Evolutionary conservation across 2,888 invertebrate genomes (phyloP).

Genomic region (Torymus tubicola): DNA sequence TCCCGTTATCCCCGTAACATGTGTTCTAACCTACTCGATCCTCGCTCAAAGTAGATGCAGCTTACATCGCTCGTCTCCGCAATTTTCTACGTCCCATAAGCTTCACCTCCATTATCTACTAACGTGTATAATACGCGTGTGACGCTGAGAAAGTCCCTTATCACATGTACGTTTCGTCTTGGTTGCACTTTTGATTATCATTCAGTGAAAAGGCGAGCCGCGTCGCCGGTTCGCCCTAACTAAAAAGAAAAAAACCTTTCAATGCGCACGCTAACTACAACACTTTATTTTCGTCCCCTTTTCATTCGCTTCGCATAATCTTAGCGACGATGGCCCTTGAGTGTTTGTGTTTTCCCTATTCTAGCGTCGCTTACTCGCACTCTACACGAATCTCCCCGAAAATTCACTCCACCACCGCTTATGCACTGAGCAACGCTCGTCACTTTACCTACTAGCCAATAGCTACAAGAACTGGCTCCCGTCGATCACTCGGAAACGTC

Average conservation of each 20-base stretch:
- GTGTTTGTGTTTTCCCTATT: neutral
- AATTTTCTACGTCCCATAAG: neutral
- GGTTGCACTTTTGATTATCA: constrained; percentile 59
- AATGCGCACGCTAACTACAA: constrained; percentile 20
- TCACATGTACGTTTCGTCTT: constrained; percentile 57
- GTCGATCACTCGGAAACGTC: constrained; percentile 16
- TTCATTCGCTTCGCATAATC: constrained; percentile 20
- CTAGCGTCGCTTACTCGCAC: constrained; percentile 23
- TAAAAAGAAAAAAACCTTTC: constrained; percentile 13
- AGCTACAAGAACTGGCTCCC: constrained; percentile 31
- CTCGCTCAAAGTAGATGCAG: constrained; percentile 12
- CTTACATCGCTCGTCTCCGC: constrained; percentile 7
- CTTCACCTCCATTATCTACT: constrained; percentile 32
- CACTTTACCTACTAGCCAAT: neutral
- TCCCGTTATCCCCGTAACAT: constrained; percentile 23
- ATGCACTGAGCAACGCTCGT: neutral
- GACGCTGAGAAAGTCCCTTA: constrained; percentile 44
- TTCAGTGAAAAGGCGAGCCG: constrained; percentile 33
- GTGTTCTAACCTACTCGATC: neutral
- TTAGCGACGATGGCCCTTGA: constrained; percentile 41
- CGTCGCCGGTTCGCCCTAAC: constrained; percentile 14
- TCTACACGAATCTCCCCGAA: constrained; percentile 19
- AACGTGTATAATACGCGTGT: constrained; percentile 20
- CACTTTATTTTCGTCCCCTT: neutral
- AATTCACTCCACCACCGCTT: neutral